Percentiles rank a stretch among this genome's conserved stretches.
Conservation (phyloP, 1,140 invertebrate species). For the Eufriesea mexicana region DNA sequence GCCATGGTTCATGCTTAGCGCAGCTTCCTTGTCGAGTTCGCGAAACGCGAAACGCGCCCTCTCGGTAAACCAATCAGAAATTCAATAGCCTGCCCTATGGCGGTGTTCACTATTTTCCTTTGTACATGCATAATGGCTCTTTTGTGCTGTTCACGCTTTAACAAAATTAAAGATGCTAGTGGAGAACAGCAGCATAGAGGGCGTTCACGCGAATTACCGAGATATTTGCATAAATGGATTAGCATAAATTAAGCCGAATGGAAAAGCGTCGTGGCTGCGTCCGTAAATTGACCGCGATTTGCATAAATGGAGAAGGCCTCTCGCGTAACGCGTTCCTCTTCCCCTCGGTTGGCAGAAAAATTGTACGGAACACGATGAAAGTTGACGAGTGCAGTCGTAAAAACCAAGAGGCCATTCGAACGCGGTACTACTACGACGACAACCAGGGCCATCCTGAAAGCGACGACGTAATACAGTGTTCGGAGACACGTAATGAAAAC, state of each 20-base stretch:
- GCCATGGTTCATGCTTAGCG: neutral
- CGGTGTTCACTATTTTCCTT: neutral
- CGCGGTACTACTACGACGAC: neutral
- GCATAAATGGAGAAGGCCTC: conserved; percentile 2
- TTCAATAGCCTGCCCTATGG: neutral
- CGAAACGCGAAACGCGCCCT: neutral
- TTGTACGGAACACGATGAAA: neutral
- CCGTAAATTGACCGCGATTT: conserved; percentile 39
- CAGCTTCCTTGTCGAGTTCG: neutral
- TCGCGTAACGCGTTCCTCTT: conserved; percentile 5
- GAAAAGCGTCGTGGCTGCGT: conserved; percentile 23
- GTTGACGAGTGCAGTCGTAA: neutral
- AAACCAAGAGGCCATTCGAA: neutral
- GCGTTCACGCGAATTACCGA: conserved; percentile 1
- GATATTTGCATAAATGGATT: conserved; percentile 45
- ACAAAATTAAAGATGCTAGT: neutral
- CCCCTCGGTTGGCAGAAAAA: neutral
- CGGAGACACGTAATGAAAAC: conserved; percentile 4
- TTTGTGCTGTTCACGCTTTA: neutral
- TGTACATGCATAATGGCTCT: neutral
- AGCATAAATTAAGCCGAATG: conserved; percentile 41
- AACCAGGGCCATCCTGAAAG: neutral
- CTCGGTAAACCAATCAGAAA: neutral
- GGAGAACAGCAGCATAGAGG: neutral
- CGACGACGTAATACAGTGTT: neutral